Conservation (phyloP, 1,140 invertebrate species). For the Galleria mellonella region DNA sequence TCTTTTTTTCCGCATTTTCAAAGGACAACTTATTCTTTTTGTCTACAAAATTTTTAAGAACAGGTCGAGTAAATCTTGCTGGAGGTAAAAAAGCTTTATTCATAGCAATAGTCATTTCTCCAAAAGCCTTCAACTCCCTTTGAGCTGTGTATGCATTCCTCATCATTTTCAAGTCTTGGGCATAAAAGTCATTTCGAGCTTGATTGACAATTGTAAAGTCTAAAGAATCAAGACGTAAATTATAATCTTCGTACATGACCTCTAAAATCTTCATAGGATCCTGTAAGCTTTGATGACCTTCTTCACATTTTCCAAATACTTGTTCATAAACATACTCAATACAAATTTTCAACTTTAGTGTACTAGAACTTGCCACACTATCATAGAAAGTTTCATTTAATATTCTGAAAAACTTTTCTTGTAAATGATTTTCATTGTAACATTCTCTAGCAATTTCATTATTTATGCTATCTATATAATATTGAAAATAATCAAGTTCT, state of each 20-base stretch:
- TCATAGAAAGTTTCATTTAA: conserved; percentile 57
- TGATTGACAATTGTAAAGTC: conserved; percentile 75
- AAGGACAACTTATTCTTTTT: conserved; percentile 37
- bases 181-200: conserved; percentile 76
- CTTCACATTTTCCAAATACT: conserved; percentile 73
- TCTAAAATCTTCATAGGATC: conserved; percentile 79
- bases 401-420: conserved; percentile 56
- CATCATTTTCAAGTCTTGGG: conserved; percentile 75
- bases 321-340: conserved; percentile 80
- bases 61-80: conserved; percentile 35
- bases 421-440: conserved; percentile 46
- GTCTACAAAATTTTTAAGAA: conserved; percentile 37
- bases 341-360: conserved; percentile 76
- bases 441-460: conserved; percentile 49
- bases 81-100: conserved; percentile 75
- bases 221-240: conserved; percentile 75
- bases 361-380: conserved; percentile 73
- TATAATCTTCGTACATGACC: conserved; percentile 75
- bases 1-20: conserved; percentile 32
- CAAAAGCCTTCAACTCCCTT: conserved; percentile 74
- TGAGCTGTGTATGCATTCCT: conserved; percentile 76
- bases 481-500: conserved; percentile 62
- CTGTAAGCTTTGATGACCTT: conserved; percentile 70
- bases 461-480: conserved; percentile 56
- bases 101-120: conserved; percentile 70